Base-by-base conservation (phyloP, 2,797 vertebrate genomes). In the Rhynchonycteris naso region DNA sequence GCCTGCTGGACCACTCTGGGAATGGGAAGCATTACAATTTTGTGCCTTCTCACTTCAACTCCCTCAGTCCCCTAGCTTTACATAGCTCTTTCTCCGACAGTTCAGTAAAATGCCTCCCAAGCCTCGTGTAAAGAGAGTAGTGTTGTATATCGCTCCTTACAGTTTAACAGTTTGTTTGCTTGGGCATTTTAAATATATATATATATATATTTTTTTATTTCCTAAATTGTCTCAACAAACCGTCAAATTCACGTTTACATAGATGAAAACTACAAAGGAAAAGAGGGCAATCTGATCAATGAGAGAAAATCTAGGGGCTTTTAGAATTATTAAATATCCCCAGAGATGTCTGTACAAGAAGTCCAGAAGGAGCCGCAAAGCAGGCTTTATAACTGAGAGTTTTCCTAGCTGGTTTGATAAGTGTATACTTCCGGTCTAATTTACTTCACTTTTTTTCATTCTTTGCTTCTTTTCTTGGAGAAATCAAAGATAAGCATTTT, bases 21-120 rank as follows among this genome's bases (percentile, higher is more conserved):
- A 97, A 98, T 93, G 96, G 97, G 97, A 97, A 98, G 95, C 97
- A 96, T 97, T 96, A 93, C 87, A 93, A 5, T 96, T 95, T 96
- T 96, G 96, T 96, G 97, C 96, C 97, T 98, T 97, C 97, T 97
- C 97, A 95, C 97, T 97, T 95, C 97, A 97, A 96, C 96, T 98
- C 98, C 98, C 98, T 95, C 96, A 96, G 33, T 97, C 98, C 98
- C 98, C 80, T n/a, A 80, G 98, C 98, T 97, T 97, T 97, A 97
- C 98, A 97, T 72, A 97, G 97, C 97, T 97, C 96, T 97, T 98
- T 97, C 96, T 94, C 97, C 97, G 97, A 96, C 97, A 97, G 97
- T 97, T 97, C 94, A 97, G 97, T 86, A 91, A 97, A 98, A 98
- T 97, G 95, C 97, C 97, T 98, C 98, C 98, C 98, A 95, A 97